Percentiles rank a stretch among this genome's conserved stretches.
Conservation (phyloP, 2,797 vertebrate species). For the Micromesistius poutassou region DNA sequence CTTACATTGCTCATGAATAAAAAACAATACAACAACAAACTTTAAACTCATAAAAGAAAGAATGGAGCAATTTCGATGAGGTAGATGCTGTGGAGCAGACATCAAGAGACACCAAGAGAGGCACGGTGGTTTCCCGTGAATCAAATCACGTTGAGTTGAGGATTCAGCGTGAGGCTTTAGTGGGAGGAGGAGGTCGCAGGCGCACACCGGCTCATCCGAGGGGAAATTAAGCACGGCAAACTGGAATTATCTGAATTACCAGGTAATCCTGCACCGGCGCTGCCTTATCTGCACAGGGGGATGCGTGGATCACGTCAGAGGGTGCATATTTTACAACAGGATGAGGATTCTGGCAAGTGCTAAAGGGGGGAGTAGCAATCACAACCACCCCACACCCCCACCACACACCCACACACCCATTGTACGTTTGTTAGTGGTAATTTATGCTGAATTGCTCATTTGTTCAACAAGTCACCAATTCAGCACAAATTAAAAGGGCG, state of each 20-base stretch:
- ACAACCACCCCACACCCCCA: neutral
- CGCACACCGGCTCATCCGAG: constrained; percentile 48
- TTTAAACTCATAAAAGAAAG: too few species aligned
- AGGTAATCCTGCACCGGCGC: constrained; percentile 65
- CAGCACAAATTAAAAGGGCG: neutral
- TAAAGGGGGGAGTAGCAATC: neutral
- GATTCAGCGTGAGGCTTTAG: constrained; percentile 37
- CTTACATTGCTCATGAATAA: too few species aligned
- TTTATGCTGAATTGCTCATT: too few species aligned
- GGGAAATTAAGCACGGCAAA: constrained; percentile 70
- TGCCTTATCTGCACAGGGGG: constrained; percentile 60
- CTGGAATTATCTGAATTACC: constrained; percentile 71
- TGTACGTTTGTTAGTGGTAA: neutral
- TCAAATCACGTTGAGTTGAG: neutral
- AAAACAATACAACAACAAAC: too few species aligned
- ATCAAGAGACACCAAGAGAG: too few species aligned
- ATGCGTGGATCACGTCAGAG: constrained; percentile 52
- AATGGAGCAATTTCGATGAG: too few species aligned
- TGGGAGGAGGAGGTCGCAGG: constrained; percentile 34
- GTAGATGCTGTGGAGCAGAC: too few species aligned
- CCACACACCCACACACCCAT: neutral
- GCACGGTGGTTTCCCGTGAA: neutral
- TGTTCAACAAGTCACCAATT: neutral
- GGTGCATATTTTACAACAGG: constrained; percentile 15
- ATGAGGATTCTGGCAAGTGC: neutral